A percentile compares a stretch with the other conserved stretches of the same genome.
These are phyloP conservation scores for Nannoperca australis DNA, from an alignment of 2,797 vertebrate genomes.

Conservation along the genomic window DNA sequence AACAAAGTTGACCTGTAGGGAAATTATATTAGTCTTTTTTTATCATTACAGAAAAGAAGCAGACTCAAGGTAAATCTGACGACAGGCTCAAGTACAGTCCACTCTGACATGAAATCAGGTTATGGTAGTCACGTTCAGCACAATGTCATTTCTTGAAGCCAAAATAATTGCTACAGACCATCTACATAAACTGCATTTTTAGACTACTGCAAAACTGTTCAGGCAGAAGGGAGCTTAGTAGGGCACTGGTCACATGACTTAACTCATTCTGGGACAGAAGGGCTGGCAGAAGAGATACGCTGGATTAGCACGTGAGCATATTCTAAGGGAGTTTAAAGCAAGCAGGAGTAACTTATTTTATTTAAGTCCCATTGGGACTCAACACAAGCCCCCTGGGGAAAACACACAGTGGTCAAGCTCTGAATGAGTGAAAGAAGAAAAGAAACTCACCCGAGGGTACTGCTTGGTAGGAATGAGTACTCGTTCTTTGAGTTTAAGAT, in stretches of 20 bases:
- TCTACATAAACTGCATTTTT: background rate
- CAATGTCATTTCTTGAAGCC: accelerated
- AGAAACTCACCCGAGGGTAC: slow-evolving; percentile 91
- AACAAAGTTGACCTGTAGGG: slow-evolving; percentile 94
- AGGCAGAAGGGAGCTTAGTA: slow-evolving; percentile 25
- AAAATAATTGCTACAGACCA: accelerated
- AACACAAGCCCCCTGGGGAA: background rate
- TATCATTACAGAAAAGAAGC: background rate
- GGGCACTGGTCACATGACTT: slow-evolving; percentile 9
- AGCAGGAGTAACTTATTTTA: too few relatives aligned
- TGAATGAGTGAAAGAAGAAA: background rate
- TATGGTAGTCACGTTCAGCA: background rate
- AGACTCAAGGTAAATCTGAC: background rate
- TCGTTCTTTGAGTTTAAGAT: slow-evolving; percentile 94
- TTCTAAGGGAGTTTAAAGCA: too few relatives aligned
- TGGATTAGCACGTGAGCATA: background rate
- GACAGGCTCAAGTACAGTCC: background rate
- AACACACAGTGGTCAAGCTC: background rate
- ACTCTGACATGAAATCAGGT: background rate
- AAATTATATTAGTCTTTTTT: background rate
- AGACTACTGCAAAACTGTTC: background rate
- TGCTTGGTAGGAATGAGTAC: slow-evolving; percentile 97
- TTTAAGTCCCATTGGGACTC: background rate
- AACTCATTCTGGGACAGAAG: background rate
- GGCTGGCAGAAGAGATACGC: background rate